Base-by-base conservation (phyloP, 2,888 invertebrate genomes). In the Lysandra bellargus region DNA sequence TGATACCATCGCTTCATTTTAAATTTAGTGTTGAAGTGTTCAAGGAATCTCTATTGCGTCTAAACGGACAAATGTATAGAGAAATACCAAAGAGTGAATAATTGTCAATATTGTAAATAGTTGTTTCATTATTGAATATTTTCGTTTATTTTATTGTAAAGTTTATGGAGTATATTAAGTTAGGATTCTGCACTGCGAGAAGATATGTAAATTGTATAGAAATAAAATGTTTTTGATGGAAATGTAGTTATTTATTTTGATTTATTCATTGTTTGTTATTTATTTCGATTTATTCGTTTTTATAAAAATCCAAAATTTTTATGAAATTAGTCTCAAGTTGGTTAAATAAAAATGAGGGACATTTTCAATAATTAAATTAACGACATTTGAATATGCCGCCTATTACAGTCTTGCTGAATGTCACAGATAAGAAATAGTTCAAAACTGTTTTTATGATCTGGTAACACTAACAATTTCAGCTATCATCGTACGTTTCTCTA, bases 181-280 rank as follows among this genome's bases (percentile, higher is more conserved):
- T 87, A 85, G 85, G 83, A 87, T 86, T 88, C 88, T 89, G 89
- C 92, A 91, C 85, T 87, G 85, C 87, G 90, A 89, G 86, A 85
- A 82, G 81, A 85, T 84, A 88, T 91, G 91, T 92, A 90, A 88
- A 91, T 91, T 92, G 89, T 92, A 92, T 90, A 91, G 89, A 90
- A 92, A 92, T 91, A 92, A 92, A 86, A 89, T 90, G 90, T 91
- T 91, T 91, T 91, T 90, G 86, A 90, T 86, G 86, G 84, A 83
- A 81, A 81, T 82, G 85, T 86, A 82, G 87, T 85, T 85, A 86
- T 88, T 87, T 84, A 78, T 78, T 79, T 80, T 76, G 73, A 61
- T 77, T 79, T 80, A 57, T 23, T 79, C n/a, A n/a, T 79, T 73
- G 37, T 78, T 64, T 76, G 49, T 23, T 49, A 9, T 44, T 40